Conservation (phyloP, 2,113 vertebrate genomes). For the Ochotona curzoniae region DNA sequence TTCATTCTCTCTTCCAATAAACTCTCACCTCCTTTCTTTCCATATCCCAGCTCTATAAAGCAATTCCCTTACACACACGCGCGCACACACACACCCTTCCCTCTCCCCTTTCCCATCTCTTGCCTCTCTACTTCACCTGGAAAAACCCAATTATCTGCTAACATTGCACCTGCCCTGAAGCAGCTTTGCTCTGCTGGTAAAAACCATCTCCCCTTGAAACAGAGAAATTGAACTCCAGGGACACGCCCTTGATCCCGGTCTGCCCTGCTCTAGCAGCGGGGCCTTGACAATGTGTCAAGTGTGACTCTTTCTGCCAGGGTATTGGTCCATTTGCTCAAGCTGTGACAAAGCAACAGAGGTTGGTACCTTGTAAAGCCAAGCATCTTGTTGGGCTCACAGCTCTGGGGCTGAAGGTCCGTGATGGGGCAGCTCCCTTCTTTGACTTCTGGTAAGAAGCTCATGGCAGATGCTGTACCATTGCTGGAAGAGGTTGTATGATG, state of each 20-base stretch:
- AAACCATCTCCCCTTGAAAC: background rate
- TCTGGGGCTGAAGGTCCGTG: no score
- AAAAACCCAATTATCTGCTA: no score
- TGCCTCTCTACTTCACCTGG: background rate
- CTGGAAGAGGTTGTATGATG: no score
- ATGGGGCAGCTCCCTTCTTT: no score
- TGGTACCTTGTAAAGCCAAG: no score
- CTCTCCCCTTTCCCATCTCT: background rate
- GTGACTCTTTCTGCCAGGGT: background rate
- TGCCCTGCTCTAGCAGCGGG: background rate
- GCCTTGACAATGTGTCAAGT: fast-evolving
- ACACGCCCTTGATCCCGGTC: background rate
- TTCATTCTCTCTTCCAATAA: background rate
- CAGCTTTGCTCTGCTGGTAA: background rate
- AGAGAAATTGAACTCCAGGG: background rate
- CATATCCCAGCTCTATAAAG: background rate
- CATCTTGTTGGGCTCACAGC: no score
- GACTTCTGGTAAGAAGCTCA: no score
- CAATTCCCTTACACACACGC: background rate
- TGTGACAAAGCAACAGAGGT: no score
- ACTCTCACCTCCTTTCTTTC: background rate
- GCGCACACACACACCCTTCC: no score
- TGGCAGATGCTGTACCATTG: no score
- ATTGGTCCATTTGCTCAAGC: no score
- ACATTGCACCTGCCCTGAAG: background rate